These are phyloP conservation scores for Drosophila ambigua DNA, from an alignment of 1,140 invertebrate genomes.

Conservation along the genomic window DNA sequence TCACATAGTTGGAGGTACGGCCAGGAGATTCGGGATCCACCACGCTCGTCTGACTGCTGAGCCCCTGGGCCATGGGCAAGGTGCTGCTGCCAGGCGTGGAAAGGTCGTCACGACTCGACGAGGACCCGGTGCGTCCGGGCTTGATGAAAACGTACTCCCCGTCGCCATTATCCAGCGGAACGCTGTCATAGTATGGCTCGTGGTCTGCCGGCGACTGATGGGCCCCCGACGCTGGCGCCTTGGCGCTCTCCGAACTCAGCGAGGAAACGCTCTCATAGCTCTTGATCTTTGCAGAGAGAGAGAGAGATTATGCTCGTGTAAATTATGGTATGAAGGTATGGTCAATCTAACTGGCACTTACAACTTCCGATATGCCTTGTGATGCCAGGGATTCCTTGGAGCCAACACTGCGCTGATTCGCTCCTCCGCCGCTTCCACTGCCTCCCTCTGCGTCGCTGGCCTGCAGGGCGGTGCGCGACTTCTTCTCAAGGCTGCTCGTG, in stretches of 20 bases:
- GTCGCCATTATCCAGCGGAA: constrained; percentile 90
- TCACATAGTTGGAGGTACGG: constrained; percentile 93
- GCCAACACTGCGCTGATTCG: constrained; percentile 59
- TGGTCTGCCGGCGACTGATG: constrained; percentile 80
- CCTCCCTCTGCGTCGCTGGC: constrained; percentile 59
- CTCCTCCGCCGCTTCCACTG: constrained; percentile 9
- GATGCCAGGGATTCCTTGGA: constrained; percentile 82
- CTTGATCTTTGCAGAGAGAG: constrained; percentile 84
- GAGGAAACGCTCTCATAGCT: constrained; percentile 87
- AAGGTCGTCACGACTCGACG: constrained; percentile 86
- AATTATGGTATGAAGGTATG: no score
- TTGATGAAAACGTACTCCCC: constrained; percentile 91
- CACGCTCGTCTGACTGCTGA: constrained; percentile 80
- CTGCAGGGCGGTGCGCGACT: constrained; percentile 69
- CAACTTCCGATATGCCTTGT: constrained; percentile 83
- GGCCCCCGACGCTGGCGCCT: constrained; percentile 49
- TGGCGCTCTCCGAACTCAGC: constrained; percentile 84
- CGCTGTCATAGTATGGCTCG: constrained; percentile 93
- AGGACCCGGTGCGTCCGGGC: constrained; percentile 86
- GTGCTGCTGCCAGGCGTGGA: constrained; percentile 87
- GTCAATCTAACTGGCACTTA: constrained; percentile 30
- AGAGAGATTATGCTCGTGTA: neutral
- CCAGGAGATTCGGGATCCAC: constrained; percentile 89
- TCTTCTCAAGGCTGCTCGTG: constrained; percentile 80
- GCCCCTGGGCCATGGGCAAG: constrained; percentile 82